Percentiles rank a stretch among this genome's conserved stretches.
Evolutionary conservation across 2,113 vertebrate genomes (phyloP).

Genomic region (Zosterops japonicus): DNA sequence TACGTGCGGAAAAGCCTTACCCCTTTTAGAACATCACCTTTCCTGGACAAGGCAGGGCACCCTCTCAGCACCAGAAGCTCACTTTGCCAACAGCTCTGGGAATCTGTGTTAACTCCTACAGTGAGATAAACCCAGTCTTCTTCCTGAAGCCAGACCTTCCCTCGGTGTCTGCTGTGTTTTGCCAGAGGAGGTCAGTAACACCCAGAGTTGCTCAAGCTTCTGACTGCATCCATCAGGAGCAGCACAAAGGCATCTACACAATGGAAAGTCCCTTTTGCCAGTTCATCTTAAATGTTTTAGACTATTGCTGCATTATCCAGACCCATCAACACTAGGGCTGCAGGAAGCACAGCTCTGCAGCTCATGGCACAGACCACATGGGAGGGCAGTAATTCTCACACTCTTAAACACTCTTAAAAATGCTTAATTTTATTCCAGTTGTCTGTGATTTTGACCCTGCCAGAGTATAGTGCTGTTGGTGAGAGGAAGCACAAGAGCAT

Average conservation of each 20-base stretch:
- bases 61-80: not conserved
- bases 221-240: accelerated
- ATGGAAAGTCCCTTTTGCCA: accelerated
- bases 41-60: accelerated
- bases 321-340: not conserved
- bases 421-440: not conserved
- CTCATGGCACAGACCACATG: accelerated
- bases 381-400: not conserved
- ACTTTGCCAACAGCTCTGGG: accelerated
- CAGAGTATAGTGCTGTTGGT: not conserved
- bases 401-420: not conserved
- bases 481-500: not conserved
- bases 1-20: not conserved
- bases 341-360: not conserved
- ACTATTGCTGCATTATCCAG: accelerated
- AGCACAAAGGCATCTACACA: not conserved
- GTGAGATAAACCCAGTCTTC: not conserved
- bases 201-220: not conserved
- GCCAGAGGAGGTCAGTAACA: constrained; percentile 44
- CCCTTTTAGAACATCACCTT: not conserved
- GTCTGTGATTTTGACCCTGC: not conserved
- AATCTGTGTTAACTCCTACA: accelerated
- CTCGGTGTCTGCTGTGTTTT: not conserved
- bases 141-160: not conserved
- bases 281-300: not conserved